phyloP scores from a whole-genome alignment of 35 echinoderm and acorn worm species.

The Ptychodera flava region DNA sequence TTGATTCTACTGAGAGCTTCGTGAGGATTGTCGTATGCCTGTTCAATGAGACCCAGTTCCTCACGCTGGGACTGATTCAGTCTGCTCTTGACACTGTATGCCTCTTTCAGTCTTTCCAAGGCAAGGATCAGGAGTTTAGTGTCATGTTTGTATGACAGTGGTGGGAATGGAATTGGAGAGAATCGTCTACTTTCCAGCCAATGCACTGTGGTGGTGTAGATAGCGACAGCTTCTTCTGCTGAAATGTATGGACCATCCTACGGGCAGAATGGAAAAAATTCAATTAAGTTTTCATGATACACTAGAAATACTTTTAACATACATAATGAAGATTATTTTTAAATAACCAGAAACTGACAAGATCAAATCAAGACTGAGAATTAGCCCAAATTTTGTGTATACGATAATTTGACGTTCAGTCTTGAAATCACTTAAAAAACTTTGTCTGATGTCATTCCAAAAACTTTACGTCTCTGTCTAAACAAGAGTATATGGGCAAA shows the following conservation, averaged over 20 bases:
- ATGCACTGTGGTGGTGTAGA: conserved; percentile 98
- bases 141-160: conserved; percentile 99
- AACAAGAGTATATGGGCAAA: no score
- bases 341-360: neutral
- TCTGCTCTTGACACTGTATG: conserved; percentile 98
- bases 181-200: conserved; percentile 96
- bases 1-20: conserved; percentile 99
- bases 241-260: conserved; percentile 99
- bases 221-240: conserved; percentile 96
- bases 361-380: neutral
- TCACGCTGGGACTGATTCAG: conserved; percentile 98
- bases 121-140: conserved; percentile 98
- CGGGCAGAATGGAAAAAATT: neutral
- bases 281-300: neutral
- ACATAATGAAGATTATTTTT: neutral
- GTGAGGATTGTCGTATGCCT: conserved; percentile 98
- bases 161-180: conserved; percentile 98
- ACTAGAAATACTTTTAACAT: no score
- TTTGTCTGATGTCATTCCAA: no score
- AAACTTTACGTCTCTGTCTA: no score
- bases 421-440: no score
- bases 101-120: conserved; percentile 95
- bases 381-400: neutral
- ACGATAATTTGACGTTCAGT: no score
- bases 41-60: conserved; percentile 95